Evolutionary conservation across 1,140 invertebrate genomes (phyloP), one percentile per base, ranked within the genome.

Genomic region (Drosophila triauraria): DNA sequence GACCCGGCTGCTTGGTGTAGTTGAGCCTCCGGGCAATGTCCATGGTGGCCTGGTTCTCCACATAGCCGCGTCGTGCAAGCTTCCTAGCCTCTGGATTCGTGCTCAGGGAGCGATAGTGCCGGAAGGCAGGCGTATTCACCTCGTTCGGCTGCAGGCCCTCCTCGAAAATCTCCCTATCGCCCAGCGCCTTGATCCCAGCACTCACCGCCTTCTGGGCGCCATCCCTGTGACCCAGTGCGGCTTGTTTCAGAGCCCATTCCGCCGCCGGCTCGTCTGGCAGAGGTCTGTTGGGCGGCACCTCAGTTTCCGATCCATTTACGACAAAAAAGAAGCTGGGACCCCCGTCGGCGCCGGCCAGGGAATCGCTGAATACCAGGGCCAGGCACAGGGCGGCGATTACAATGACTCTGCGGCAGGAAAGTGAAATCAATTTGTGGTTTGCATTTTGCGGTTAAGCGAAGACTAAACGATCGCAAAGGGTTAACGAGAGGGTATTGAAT

Each of bases 41-140:
- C 81, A 93, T 94, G 0, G 96, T 96, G 0, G 96, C 96, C 32
- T 95, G 94, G 60, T 96, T 94, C 74, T 95, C 94, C 0, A 95
- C 94, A 67, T 95, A 95, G 5, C 95, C 96, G 1, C 94, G 92
- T 3, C 95, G 92, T 0, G 96, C 95, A 35, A 96, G 70, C 13
- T 94, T 93, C 15, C 94, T 94, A 0, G 96, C 94, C 30, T 93
- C 93, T 0, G 93, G 84, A 20, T 94, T 94, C 0, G 95, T 96
- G 54, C 94, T 94, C 2, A 96, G 93, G 0, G 96, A 95, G 35
- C 94, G 93, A 82, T 96, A 96, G 59, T 96, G 96, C 38, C 95
- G 94, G 42, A 94, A 95, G 17, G 95, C 95, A 1, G 96, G 95
- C 6, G 95, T 95, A 44, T 95, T 93, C 0, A 93, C 84, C 0